Base-by-base conservation (phyloP, 2,888 invertebrate genomes). In the Clivina fossor region DNA sequence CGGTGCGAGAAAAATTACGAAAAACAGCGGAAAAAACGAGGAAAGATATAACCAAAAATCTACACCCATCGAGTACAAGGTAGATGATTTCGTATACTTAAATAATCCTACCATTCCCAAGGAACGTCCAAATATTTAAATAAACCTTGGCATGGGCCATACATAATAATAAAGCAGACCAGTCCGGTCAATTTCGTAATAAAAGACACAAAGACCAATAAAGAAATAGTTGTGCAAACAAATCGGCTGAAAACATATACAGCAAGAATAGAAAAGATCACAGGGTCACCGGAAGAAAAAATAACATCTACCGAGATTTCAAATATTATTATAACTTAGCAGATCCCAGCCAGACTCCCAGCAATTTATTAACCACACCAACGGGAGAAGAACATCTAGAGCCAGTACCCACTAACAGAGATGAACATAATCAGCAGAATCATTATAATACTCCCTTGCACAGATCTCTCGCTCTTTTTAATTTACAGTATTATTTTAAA, bases 211-310 rank as follows among this genome's bases (percentile, higher is more conserved):
- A 9, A 22, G 33, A 35, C 28, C n/a, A 19, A 20, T 7, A 53
- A 46, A 26, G 37, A 41, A 38, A 32, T 38, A 13, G 18, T 55
- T n/a, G 55, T 47, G 15, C 55, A 48, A 19, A 55, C 15, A 2
- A 35, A 35, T 16, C 18, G 7, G n/a, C 28, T 57, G 8, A 46
- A 54, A 46, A 15, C 19, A 15, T 47, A 41, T 24, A 8, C 19
- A 8, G 11, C 32, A 22, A 22, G n/a, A 9, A 41, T 40, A 4
- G 30, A 18, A 16, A 32, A 56, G 18, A 38, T 15, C 9, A 3
- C 11, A 32, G 5, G n/a, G n/a, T n/a, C n/a, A n/a, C n/a, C n/a
- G n/a, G n/a, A n/a, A n/a, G n/a, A n/a, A n/a, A n/a, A n/a, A n/a
- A n/a, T n/a, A n/a, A n/a, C n/a, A n/a, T n/a, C n/a, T n/a, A n/a